Evolutionary conservation across 1,140 invertebrate species (phyloP), one percentile per base, ranked within the genome.

Genomic region (Aphaenogaster rudis): DNA sequence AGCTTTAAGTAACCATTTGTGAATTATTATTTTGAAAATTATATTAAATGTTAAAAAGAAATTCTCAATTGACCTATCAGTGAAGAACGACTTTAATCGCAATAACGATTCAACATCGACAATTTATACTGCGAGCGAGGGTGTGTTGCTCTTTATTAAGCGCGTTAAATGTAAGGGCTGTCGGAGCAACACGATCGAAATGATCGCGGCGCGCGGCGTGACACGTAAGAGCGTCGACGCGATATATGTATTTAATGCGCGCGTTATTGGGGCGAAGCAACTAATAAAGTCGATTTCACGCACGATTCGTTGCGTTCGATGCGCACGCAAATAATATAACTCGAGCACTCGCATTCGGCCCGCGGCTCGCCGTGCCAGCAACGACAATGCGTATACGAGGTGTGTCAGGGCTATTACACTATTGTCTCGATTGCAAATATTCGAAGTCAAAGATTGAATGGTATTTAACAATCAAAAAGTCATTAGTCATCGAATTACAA

Each of bases 231-330:
- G 85, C 87, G 69, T 76, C 69, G 21, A 61, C 54, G 80, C 85
- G 88, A 87, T 90, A 89, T 86, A 76, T 89, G 85, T 88, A 86
- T 78, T 88, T 91, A 91, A 91, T 91, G 88, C 77, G 67, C 52
- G 21, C 86, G 88, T 91, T 93, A 93, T 92, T 91, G 69, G 69
- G 50, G 66, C 57, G 84, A 87, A 87, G 88, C 88, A 92, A 93
- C 91, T 94, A 94, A 95, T 95, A 95, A 95, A 94, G 92, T 91
- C 91, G 93, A 95, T 95, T 95, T 95, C 94, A 95, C 92, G 94
- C 88, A 81, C 91, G 92, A 93, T 91, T 93, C 92, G 91, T 91
- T 90, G 89, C 85, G 90, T 92, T 91, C 81, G 90, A 88, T 61
- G 71, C 78, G 89, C 69, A 61, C 66, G 72, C 88, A 77, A 87